Conservation (phyloP, 2,888 invertebrate species). For the Listrodromus nycthemerus region DNA sequence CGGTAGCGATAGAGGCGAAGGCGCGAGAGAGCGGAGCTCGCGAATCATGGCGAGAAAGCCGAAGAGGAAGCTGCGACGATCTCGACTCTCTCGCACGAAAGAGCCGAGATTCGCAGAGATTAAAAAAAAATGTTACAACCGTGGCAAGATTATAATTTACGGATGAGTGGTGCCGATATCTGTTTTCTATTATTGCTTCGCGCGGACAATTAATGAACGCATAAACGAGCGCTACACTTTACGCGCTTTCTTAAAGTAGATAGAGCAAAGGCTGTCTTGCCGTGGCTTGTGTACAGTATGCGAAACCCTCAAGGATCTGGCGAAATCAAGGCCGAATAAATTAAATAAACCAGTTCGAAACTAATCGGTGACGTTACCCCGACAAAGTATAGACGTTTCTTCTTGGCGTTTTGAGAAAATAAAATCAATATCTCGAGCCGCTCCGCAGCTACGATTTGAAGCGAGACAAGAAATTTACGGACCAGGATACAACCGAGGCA, state of each 20-base stretch:
- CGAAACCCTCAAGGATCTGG: slow-evolving; percentile 50
- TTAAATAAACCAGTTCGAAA: slow-evolving; percentile 62
- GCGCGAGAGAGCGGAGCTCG: background rate
- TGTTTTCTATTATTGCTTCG: background rate
- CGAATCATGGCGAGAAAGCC: slow-evolving; percentile 36
- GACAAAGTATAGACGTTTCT: slow-evolving; percentile 8
- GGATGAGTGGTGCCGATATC: too few species aligned
- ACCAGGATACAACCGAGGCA: slow-evolving; percentile 13
- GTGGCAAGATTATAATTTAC: slow-evolving; percentile 32
- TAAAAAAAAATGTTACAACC: slow-evolving; percentile 21
- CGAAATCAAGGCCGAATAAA: slow-evolving; percentile 64
- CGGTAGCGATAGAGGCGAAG: background rate
- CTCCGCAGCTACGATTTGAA: slow-evolving; percentile 12
- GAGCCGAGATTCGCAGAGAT: background rate
- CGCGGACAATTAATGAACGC: slow-evolving; percentile 7
- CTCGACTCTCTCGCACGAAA: background rate
- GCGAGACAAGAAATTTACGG: slow-evolving; percentile 7
- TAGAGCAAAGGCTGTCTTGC: slow-evolving; percentile 13
- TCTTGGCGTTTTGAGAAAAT: background rate
- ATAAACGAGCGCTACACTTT: background rate
- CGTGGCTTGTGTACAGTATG: slow-evolving; percentile 1
- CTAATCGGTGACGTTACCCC: slow-evolving; percentile 47
- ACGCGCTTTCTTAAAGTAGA: background rate
- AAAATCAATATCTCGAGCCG: background rate
- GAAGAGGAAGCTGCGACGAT: slow-evolving; percentile 20